A percentile compares a stretch with the other conserved stretches of the same genome.
phyloP scores from a whole-genome alignment of 1,140 invertebrate species.

The Caenorhabditis remanei region DNA sequence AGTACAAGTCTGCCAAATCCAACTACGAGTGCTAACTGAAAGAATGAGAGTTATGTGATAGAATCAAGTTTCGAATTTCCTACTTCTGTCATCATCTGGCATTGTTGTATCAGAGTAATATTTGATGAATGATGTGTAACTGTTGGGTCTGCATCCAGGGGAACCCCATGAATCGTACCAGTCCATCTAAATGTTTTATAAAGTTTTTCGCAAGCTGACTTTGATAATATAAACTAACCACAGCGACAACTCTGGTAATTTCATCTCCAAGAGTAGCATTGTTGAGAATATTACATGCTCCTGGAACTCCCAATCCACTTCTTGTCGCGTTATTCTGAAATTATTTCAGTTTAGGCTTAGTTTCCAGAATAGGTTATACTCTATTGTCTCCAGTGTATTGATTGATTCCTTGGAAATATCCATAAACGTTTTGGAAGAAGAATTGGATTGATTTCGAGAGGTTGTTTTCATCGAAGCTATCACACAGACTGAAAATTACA shows the following conservation, averaged over 20 bases:
- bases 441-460: constrained; percentile 56
- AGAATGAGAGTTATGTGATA: not conserved
- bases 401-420: constrained; percentile 63
- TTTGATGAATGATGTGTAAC: constrained; percentile 32
- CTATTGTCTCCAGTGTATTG: constrained; percentile 64
- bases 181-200: not conserved
- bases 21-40: constrained; percentile 81
- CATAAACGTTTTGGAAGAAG: constrained; percentile 61
- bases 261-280: constrained; percentile 14
- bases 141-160: constrained; percentile 37
- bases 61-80: not conserved
- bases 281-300: constrained; percentile 47
- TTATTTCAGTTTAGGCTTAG: not conserved
- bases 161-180: not conserved
- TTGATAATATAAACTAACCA: constrained; percentile 39
- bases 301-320: constrained; percentile 54
- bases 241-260: constrained; percentile 19
- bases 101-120: constrained; percentile 28
- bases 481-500: constrained; percentile 56
- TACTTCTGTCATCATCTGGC: constrained; percentile 40
- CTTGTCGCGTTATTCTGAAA: constrained; percentile 47
- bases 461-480: constrained; percentile 39
- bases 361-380: not conserved
- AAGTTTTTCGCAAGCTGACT: not conserved
- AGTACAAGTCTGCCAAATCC: constrained; percentile 93